A percentile compares a stretch with the other conserved stretches of the same genome.
Conservation (phyloP, 1,140 invertebrate genomes). For the Myzus persicae region DNA sequence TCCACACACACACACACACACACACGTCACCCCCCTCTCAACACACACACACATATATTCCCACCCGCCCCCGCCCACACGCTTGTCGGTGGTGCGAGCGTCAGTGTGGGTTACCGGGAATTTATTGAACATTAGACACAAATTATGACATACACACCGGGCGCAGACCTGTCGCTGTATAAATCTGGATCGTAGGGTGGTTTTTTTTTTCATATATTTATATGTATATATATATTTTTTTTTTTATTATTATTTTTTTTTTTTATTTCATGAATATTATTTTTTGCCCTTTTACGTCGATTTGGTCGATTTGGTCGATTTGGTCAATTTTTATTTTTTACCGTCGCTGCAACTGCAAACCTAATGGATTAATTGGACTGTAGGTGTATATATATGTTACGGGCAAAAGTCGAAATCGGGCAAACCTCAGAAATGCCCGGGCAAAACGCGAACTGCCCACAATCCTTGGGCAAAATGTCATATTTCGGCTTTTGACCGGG, state of each 20-base stretch:
- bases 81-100: not conserved
- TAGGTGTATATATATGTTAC: too few species aligned
- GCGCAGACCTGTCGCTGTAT: constrained; percentile 22
- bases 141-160: constrained; percentile 48
- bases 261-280: constrained; percentile 14
- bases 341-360: not conserved
- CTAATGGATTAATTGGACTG: not conserved
- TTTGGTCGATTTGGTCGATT: not conserved
- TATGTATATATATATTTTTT: not conserved
- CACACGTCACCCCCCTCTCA: not conserved
- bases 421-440: too few species aligned
- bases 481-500: too few species aligned
- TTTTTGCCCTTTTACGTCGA: constrained; percentile 1
- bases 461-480: too few species aligned
- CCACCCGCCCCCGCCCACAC: not conserved
- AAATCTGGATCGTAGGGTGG: constrained; percentile 47
- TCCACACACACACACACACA: not conserved
- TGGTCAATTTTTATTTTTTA: not conserved
- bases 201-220: not conserved
- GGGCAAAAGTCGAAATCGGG: too few species aligned
- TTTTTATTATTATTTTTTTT: not conserved
- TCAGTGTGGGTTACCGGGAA: not conserved
- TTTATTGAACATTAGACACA: constrained; percentile 56
- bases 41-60: not conserved
- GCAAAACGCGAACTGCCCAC: too few species aligned